These are phyloP conservation scores for Saturnia pavonia DNA, from an alignment of 2,888 invertebrate genomes.

Conservation along the genomic window DNA sequence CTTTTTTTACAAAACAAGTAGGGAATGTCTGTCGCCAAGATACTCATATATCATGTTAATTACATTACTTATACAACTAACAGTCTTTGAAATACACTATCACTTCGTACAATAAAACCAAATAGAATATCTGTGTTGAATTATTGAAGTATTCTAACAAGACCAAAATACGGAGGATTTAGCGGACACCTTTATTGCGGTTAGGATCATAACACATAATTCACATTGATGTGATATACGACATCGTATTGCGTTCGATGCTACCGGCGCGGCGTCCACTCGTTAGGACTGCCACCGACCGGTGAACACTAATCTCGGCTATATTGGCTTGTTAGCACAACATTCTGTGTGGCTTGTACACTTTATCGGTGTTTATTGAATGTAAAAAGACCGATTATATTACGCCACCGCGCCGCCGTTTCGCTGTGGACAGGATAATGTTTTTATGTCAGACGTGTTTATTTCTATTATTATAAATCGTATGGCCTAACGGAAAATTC, in stretches of 20 bases:
- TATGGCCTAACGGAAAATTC: not conserved
- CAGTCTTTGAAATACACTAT: not conserved
- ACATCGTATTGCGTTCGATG: slow-evolving; percentile 43
- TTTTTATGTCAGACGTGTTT: slow-evolving; percentile 5
- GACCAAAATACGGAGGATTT: not conserved
- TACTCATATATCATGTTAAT: too few species aligned
- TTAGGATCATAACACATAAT: slow-evolving; percentile 64
- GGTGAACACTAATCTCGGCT: slow-evolving; percentile 53
- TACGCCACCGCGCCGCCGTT: slow-evolving; percentile 12
- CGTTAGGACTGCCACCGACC: slow-evolving; percentile 47
- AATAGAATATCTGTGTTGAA: not conserved
- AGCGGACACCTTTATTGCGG: slow-evolving; percentile 48
- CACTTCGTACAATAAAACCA: slow-evolving; percentile 8
- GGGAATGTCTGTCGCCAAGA: too few species aligned
- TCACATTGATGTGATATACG: slow-evolving; percentile 64
- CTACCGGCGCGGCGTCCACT: slow-evolving; percentile 24
- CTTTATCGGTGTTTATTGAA: slow-evolving; percentile 48
- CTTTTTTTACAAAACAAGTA: too few species aligned
- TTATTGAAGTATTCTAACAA: slow-evolving; percentile 11
- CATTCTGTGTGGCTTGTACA: slow-evolving; percentile 40
- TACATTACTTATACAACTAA: not conserved
- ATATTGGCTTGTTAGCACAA: slow-evolving; percentile 72
- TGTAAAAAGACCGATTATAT: slow-evolving; percentile 2
- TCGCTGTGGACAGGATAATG: slow-evolving; percentile 26
- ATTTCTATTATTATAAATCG: not conserved